These are phyloP conservation scores for Antennarius maculatus DNA, from an alignment of 2,797 vertebrate species.

Conservation along the genomic window DNA sequence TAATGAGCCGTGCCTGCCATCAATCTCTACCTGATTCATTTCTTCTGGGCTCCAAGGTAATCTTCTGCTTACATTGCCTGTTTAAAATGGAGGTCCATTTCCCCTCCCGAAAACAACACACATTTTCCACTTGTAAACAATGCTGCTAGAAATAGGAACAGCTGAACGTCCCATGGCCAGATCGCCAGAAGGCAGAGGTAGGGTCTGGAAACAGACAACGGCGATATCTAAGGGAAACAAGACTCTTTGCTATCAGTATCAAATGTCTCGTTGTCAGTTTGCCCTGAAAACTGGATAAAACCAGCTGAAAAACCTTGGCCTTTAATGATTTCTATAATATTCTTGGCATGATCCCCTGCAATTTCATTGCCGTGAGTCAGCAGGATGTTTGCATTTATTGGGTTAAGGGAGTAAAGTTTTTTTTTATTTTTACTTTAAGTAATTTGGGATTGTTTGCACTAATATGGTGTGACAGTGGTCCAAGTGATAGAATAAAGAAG, in stretches of 20 bases:
- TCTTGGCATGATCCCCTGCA: slow-evolving; percentile 68
- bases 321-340: slow-evolving; percentile 81
- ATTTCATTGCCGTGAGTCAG: slow-evolving; percentile 74
- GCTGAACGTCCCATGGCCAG: slow-evolving; percentile 68
- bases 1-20: slow-evolving; percentile 75
- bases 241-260: slow-evolving; percentile 75
- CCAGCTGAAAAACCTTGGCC: slow-evolving; percentile 69
- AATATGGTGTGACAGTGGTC: slow-evolving; percentile 56
- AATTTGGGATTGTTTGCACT: slow-evolving; percentile 49
- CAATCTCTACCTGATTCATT: slow-evolving; percentile 73
- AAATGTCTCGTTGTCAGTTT: slow-evolving; percentile 72
- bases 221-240: slow-evolving; percentile 71
- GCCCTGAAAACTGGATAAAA: slow-evolving; percentile 70
- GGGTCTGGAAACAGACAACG: slow-evolving; percentile 63
- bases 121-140: slow-evolving; percentile 75
- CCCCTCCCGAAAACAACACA: slow-evolving; percentile 64
- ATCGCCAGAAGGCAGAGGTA: slow-evolving; percentile 50
- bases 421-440: slow-evolving; percentile 43
- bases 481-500: slow-evolving; percentile 52
- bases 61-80: slow-evolving; percentile 66
- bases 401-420: slow-evolving; percentile 65
- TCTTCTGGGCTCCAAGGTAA: slow-evolving; percentile 71
- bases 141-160: slow-evolving; percentile 64
- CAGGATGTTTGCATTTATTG: slow-evolving; percentile 69
- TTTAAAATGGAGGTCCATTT: slow-evolving; percentile 72